phyloP scores from a whole-genome alignment of 1,140 invertebrate species.

The Stegodyphus dumicola region DNA sequence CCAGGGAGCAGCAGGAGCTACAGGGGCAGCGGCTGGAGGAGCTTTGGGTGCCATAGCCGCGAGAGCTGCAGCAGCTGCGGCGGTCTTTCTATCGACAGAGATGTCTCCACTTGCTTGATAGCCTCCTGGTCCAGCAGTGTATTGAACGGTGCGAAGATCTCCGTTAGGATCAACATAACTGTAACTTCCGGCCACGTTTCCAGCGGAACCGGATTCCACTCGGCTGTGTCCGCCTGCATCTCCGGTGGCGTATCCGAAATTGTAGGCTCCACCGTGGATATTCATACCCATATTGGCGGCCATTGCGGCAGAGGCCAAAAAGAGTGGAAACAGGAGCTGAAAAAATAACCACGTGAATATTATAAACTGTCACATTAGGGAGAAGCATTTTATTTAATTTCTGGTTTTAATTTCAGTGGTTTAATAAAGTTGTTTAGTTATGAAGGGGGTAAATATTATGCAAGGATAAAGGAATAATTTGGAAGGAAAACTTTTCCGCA shows the following conservation, averaged over 20 bases:
- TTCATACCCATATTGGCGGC: slow-evolving; percentile 6
- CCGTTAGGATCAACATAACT: slow-evolving; percentile 84
- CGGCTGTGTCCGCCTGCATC: slow-evolving; percentile 49
- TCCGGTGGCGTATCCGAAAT: slow-evolving; percentile 54
- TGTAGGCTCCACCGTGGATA: slow-evolving; percentile 1
- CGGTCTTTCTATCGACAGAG: slow-evolving; percentile 51
- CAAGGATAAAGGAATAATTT: no score
- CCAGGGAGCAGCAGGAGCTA: background rate
- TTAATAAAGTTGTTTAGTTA: no score
- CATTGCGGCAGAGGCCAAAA: background rate
- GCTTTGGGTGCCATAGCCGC: slow-evolving; percentile 60
- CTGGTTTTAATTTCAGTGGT: no score
- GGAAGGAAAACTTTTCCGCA: no score
- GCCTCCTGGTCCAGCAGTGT: slow-evolving; percentile 77
- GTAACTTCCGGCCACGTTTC: slow-evolving; percentile 86
- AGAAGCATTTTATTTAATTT: no score
- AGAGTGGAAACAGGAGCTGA: background rate
- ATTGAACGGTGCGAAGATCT: slow-evolving; percentile 83
- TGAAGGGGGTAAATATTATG: no score
- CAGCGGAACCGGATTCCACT: slow-evolving; percentile 74
- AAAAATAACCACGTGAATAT: background rate
- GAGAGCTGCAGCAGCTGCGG: slow-evolving; percentile 47
- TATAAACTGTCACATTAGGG: no score
- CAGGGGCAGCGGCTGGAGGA: slow-evolving; percentile 9
- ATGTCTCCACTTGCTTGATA: slow-evolving; percentile 55